Conservation (phyloP, 2,113 vertebrate species). For the Sander lucioperca region DNA sequence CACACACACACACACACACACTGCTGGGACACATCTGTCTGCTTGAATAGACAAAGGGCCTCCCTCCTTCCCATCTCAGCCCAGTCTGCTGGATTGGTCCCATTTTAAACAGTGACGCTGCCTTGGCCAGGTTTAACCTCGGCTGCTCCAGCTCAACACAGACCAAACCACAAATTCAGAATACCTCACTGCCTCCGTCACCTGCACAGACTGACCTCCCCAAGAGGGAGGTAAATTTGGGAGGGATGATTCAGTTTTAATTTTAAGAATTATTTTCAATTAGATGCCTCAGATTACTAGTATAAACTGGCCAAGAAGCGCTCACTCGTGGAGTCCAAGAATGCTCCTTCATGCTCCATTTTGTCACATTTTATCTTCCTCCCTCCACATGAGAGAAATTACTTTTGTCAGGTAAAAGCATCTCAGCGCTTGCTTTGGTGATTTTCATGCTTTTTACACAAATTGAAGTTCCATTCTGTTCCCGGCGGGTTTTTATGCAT, state of each 20-base stretch:
- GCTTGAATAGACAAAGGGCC: slow-evolving; percentile 59
- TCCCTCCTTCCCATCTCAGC: slow-evolving; percentile 15
- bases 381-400: slow-evolving; percentile 15
- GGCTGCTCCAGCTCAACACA: slow-evolving; percentile 8
- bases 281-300: slow-evolving; percentile 10
- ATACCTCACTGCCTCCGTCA: slow-evolving; percentile 40
- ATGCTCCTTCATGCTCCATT: slow-evolving; percentile 25
- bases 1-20: slow-evolving; percentile 23
- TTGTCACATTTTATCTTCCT: slow-evolving; percentile 23
- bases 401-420: slow-evolving; percentile 24
- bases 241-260: slow-evolving; percentile 5
- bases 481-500: not conserved
- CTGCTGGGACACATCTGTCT: slow-evolving; percentile 70
- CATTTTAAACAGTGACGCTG: slow-evolving; percentile 67
- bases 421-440: not conserved
- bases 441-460: not conserved
- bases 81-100: slow-evolving; percentile 73
- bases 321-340: slow-evolving; percentile 15
- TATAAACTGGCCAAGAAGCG: slow-evolving; percentile 2
- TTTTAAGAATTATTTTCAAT: slow-evolving; percentile 31
- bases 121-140: slow-evolving; percentile 58
- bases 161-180: slow-evolving; percentile 11
- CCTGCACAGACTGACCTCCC: slow-evolving; percentile 25
- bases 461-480: not conserved
- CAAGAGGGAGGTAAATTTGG: not conserved